Percentiles rank a stretch among this genome's conserved stretches.
Evolutionary conservation across 1,140 invertebrate genomes (phyloP).

Genomic region (Melitaea cinxia): DNA sequence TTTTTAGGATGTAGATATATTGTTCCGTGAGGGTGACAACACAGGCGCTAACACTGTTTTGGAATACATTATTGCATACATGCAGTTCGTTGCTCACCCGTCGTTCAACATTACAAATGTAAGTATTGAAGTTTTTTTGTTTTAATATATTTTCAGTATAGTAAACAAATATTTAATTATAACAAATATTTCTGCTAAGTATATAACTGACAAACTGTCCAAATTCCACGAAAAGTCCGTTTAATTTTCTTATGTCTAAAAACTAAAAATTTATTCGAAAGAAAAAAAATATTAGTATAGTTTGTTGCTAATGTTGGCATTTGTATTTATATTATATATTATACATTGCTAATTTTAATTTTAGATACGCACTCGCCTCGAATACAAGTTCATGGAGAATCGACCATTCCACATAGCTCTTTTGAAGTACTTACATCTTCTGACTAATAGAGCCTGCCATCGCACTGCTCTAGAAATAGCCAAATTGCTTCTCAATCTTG

Average conservation of each 20-base stretch:
- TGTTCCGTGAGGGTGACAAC: slow-evolving; percentile 46
- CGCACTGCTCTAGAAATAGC: slow-evolving; percentile 91
- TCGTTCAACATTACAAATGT: slow-evolving; percentile 51
- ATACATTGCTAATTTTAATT: slow-evolving; percentile 11
- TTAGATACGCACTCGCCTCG: slow-evolving; percentile 82
- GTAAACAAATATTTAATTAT: not conserved
- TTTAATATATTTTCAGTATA: too few species aligned
- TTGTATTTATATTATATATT: slow-evolving; percentile 18
- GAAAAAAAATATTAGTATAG: too few species aligned
- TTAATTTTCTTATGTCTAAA: too few species aligned
- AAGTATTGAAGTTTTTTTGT: slow-evolving; percentile 21
- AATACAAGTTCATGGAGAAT: slow-evolving; percentile 93
- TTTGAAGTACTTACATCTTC: slow-evolving; percentile 92
- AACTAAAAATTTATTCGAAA: too few species aligned
- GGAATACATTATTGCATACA: slow-evolving; percentile 86
- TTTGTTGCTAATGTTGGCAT: too few species aligned
- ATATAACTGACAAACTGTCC: too few species aligned
- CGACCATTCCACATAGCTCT: slow-evolving; percentile 91
- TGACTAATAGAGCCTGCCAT: slow-evolving; percentile 91
- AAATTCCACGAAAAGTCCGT: too few species aligned
- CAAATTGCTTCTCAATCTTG: slow-evolving; percentile 89
- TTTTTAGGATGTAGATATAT: slow-evolving; percentile 77
- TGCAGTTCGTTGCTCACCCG: slow-evolving; percentile 68
- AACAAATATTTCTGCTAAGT: too few species aligned
- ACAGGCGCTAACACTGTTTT: slow-evolving; percentile 41